Evolutionary conservation across 1,140 invertebrate genomes (phyloP).

Genomic region (Drosophila sp.): DNA sequence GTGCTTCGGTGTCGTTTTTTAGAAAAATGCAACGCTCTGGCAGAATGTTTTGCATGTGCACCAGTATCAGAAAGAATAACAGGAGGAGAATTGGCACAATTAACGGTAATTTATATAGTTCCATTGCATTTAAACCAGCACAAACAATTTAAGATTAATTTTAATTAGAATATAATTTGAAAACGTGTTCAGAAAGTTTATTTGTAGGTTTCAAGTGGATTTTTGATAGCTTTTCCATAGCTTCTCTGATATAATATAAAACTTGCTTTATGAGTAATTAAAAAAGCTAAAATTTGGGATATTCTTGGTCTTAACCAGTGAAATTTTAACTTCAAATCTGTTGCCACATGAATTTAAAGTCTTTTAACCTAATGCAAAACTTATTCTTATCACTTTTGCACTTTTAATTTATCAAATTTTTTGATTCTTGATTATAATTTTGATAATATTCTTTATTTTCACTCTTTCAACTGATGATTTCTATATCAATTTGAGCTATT

Average conservation of each 20-base stretch:
- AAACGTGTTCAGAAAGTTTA: neutral
- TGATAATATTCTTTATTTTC: too few species aligned
- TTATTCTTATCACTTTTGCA: too few species aligned
- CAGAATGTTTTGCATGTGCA: slow-evolving; percentile 1
- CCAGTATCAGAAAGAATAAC: neutral
- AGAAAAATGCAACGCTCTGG: slow-evolving; percentile 49
- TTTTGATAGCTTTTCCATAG: neutral
- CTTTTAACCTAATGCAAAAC: too few species aligned
- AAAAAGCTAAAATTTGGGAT: too few species aligned
- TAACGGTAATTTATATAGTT: neutral
- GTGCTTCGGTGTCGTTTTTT: neutral
- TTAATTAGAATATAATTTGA: neutral
- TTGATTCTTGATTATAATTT: too few species aligned
- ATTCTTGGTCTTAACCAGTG: too few species aligned
- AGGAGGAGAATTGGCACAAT: neutral
- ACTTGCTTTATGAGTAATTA: too few species aligned
- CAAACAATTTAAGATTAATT: neutral
- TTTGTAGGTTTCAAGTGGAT: neutral
- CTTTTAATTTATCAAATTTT: too few species aligned
- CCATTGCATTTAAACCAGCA: neutral
- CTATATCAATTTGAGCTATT: neutral
- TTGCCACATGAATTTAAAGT: too few species aligned
- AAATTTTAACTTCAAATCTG: too few species aligned
- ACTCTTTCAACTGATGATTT: neutral
- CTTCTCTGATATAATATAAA: neutral